Base-by-base conservation (phyloP, 2,113 vertebrate genomes). In the Ctenomys sociabilis region DNA sequence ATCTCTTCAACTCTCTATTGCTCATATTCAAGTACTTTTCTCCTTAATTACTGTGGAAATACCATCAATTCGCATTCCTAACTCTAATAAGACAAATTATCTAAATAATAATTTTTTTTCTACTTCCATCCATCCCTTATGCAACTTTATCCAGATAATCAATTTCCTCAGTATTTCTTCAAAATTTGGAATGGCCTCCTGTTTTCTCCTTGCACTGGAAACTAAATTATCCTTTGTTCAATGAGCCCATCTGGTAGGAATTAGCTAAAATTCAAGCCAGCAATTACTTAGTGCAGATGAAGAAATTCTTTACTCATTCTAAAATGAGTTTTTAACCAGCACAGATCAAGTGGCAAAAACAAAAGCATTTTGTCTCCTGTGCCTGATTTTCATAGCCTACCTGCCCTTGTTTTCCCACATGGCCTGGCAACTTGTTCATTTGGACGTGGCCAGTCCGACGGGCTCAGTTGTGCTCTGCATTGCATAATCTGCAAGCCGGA, bases 91-190 rank as follows among this genome's bases (percentile, higher is more conserved):
- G 40, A 93, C 68, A 86, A 94, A 77, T 77, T 61, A 64, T 3
- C n/a, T n/a, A 68, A 68, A 91, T 54, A 57, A 87, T 17, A 61
- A 22, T 32, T 84, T 95, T 92, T 88, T 84, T 84, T 89, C 66
- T 81, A 77, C 84, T 84, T 95, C 68, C 28, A 54, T 54, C 54
- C 43, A 37, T 68, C 43, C 19, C 45, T 90, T 88, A 37, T 24
- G 2, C 2, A 40, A 45, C 40, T 95, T 84, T 54, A 32, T 78
- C 49, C 68, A 75, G 13, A 94, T 43, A 91, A 66, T 64, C 61
- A 52, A 77, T 83, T 84, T 92, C 40, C 57, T 93, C 78, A 64
- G 6, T 61, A 63, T 94, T 93, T 94, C 90, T 91, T 95, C 70
- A 94, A 28, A 88, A 52, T 73, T 64, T 72, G 63, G 70, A 22